A percentile compares a stretch with the other conserved stretches of the same genome.
phyloP scores from a whole-genome alignment of 2,888 invertebrate species.

The Thymelicus sylvestris region DNA sequence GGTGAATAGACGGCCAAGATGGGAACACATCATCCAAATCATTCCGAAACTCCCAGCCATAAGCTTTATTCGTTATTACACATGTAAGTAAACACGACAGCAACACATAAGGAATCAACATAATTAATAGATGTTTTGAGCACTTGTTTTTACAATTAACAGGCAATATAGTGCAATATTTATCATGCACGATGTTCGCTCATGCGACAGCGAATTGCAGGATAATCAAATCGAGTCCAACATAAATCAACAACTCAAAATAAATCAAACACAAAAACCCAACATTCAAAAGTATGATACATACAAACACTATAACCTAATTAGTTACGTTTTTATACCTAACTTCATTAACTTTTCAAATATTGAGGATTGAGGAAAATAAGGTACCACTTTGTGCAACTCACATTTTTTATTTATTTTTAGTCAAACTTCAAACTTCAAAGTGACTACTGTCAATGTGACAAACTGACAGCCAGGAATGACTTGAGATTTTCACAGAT shows the following conservation, averaged over 20 bases:
- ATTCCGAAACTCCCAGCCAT: conserved; percentile 44
- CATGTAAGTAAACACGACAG: conserved; percentile 38
- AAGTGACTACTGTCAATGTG: too few species aligned
- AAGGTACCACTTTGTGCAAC: conserved; percentile 12
- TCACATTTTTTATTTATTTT: conserved; percentile 13
- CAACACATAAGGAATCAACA: conserved; percentile 39
- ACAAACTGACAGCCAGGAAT: too few species aligned
- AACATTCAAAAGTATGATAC: conserved; percentile 13
- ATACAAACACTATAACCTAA: conserved; percentile 32
- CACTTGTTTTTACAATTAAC: conserved; percentile 6
- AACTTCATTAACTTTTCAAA: conserved; percentile 27
- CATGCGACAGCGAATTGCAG: conserved; percentile 18
- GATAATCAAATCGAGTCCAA: conserved; percentile 27
- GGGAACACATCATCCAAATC: conserved; percentile 56
- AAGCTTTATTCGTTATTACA: conserved; percentile 35
- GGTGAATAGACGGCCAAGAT: conserved; percentile 66
- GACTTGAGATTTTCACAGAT: too few species aligned
- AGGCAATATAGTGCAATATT: conserved; percentile 5
- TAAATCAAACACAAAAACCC: conserved; percentile 8
- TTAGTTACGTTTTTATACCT: conserved; percentile 22
- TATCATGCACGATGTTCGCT: conserved; percentile 22
- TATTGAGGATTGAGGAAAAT: conserved; percentile 31
- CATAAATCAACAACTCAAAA: conserved; percentile 9
- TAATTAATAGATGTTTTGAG: conserved; percentile 31
- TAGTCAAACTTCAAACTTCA: too few species aligned